Percentiles rank a stretch among this genome's conserved stretches.
Conservation (phyloP, 2,113 vertebrate species). For the Xerus inauris region DNA sequence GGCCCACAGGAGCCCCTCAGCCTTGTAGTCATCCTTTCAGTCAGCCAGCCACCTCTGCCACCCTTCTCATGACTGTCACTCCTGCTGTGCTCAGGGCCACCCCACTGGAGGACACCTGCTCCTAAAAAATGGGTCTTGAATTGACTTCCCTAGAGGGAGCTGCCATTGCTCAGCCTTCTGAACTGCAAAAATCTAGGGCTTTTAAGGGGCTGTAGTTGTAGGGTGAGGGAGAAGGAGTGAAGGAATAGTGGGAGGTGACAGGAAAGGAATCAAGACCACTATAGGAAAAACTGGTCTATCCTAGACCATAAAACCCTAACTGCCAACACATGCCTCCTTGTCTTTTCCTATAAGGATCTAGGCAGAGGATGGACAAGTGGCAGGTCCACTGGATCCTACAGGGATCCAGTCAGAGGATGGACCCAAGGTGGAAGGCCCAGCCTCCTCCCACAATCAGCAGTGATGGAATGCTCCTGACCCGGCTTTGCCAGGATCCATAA, state of each 20-base stretch:
- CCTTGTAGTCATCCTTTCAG: background rate
- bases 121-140: background rate
- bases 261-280: background rate
- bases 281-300: background rate
- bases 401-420: too few relatives aligned
- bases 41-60: background rate
- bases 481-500: background rate
- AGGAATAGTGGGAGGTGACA: background rate
- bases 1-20: rapidly evolving
- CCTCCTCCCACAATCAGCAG: background rate
- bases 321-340: background rate
- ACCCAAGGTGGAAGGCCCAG: too few relatives aligned
- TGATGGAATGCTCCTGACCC: background rate
- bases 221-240: background rate
- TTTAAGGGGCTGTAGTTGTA: background rate
- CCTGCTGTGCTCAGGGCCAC: background rate
- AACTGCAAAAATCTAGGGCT: background rate
- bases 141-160: background rate
- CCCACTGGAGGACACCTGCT: background rate
- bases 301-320: background rate
- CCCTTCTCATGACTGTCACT: background rate
- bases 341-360: background rate
- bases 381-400: background rate
- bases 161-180: background rate
- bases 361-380: background rate